Base-by-base conservation (phyloP, 2,888 invertebrate species). In the Julus scanicus region DNA sequence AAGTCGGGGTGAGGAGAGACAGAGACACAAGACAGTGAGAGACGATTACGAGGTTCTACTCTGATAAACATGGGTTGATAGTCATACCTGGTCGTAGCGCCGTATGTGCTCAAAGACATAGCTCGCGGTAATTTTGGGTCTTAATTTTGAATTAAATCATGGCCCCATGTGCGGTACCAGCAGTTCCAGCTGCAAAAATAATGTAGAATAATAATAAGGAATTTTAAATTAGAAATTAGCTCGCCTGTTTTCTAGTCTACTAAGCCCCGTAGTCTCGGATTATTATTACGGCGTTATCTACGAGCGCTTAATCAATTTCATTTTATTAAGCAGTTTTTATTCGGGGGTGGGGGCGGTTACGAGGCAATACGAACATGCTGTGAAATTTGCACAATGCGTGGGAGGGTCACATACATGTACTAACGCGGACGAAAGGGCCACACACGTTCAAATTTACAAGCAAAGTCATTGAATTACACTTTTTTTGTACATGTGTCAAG, bases 81-180 rank as follows among this genome's bases (percentile, higher is more conserved):
- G 9, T 37, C 86, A 57, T 88, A 88, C 88, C 88, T 88, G 49
- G 88, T 88, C 39, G 86, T 53, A 57, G 57, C 57, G 63, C 88
- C 88, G 86, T 88, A 88, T 11, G 86, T 85, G 85, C 86, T 85
- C 57, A 88, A 71, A 44, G 88, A 86, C 88, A 88, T 88, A 53
- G 53, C 53, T 53, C 53, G 53, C 53, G 53, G 53, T 53, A 63
- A 63, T 63, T 63, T 63, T 63, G 63, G 20, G 63, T 63, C 63
- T 63, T 17, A 63, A 63, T 63, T 63, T 63, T 63, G 63, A 63
- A 63, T 20, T 63, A 63, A 63, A 63, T 63, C 63, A 63, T 63
- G 63, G 63, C 63, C 63, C 63, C 63, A 4, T 20, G 63, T n/a
- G 63, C n/a, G 63, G 63, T 20, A 63, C 63, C 63, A 20, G 63